phyloP scores from a whole-genome alignment of 2,888 invertebrate species.

The Aporophyla lueneburgensis region DNA sequence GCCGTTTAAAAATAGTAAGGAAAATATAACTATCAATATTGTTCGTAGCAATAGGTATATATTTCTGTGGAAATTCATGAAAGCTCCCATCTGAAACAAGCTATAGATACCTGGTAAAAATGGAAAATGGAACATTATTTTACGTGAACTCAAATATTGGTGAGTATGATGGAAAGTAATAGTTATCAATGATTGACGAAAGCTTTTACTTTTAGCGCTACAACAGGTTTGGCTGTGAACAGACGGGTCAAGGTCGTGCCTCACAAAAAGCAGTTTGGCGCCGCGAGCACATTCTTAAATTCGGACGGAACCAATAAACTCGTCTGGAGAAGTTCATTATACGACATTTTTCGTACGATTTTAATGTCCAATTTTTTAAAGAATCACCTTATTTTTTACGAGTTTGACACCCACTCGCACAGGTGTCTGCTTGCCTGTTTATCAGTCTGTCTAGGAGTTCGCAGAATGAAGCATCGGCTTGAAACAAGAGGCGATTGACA shows the following conservation, averaged over 20 bases:
- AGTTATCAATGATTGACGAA: slow-evolving; percentile 79
- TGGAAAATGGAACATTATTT: not conserved
- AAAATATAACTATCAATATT: not conserved
- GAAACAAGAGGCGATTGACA: slow-evolving; percentile 66
- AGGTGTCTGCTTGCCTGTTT: slow-evolving; percentile 75
- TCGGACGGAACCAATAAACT: slow-evolving; percentile 79
- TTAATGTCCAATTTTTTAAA: slow-evolving; percentile 66
- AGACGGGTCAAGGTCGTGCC: slow-evolving; percentile 85
- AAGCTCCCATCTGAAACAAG: not conserved
- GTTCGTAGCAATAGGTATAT: not conserved
- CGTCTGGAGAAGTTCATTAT: slow-evolving; percentile 75
- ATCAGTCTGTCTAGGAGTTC: slow-evolving; percentile 70
- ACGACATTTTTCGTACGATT: slow-evolving; percentile 62
- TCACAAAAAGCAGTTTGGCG: slow-evolving; percentile 83
- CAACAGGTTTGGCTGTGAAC: slow-evolving; percentile 83
- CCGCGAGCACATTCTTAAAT: slow-evolving; percentile 79
- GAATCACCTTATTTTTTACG: slow-evolving; percentile 75
- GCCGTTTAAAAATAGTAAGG: not conserved
- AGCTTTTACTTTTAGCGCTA: slow-evolving; percentile 86
- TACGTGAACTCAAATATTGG: not conserved
- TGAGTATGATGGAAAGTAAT: slow-evolving; percentile 44
- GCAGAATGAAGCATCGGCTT: slow-evolving; percentile 59
- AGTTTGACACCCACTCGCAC: slow-evolving; percentile 65
- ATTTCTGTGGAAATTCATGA: not conserved
- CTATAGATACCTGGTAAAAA: not conserved